Base-by-base conservation (phyloP, 2,888 invertebrate genomes). In the Drosophila nr. medialis region DNA sequence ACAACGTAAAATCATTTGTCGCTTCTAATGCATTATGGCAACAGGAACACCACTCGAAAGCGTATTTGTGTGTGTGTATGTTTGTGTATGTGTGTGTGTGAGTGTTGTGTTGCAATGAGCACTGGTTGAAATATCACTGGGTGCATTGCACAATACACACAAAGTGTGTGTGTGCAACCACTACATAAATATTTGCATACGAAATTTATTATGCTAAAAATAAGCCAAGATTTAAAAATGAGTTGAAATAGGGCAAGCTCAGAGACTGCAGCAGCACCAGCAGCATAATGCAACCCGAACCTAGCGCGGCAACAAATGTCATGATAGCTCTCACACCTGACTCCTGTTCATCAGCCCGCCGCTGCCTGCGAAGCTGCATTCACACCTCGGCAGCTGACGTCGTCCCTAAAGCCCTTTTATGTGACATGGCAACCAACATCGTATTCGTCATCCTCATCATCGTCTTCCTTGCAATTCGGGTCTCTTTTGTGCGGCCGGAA, bases 151-250 rank as follows among this genome's bases (percentile, higher is more conserved):
- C n/a, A 49, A 51, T 32, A 40, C 18, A 48, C 72, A 72, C 81
- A 71, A 40, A 15, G 51, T 29, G 59, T 24, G 45, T 15, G 50
- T 32, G 59, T 24, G 42, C 66, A 50, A 74, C 64, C 72, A 72
- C 72, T 73, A 70, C 83, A 84, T 81, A 89, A 91, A 91, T 86
- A 92, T 92, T 92, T 92, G 89, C 92, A 92, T 91, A 90, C 84
- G 81, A 84, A 90, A 92, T 91, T 91, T 92, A 92, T 91, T 91
- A 91, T 90, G 90, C 92, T 85, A 85, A 81, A 91, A 91, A 92
- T 92, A 92, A 92, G 91, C 92, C 86, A 92, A 91, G 91, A 92
- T 91, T 90, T 90, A 81, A 91, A 79, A 81, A 15, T 32, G 55
- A 48, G 60, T 30, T 61, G 70, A 90, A 90, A 88, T 88, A 88